Percentiles rank a stretch among this genome's conserved stretches.
Evolutionary conservation across 2,888 invertebrate species (phyloP).

Genomic region (Lacanobia oleracea): DNA sequence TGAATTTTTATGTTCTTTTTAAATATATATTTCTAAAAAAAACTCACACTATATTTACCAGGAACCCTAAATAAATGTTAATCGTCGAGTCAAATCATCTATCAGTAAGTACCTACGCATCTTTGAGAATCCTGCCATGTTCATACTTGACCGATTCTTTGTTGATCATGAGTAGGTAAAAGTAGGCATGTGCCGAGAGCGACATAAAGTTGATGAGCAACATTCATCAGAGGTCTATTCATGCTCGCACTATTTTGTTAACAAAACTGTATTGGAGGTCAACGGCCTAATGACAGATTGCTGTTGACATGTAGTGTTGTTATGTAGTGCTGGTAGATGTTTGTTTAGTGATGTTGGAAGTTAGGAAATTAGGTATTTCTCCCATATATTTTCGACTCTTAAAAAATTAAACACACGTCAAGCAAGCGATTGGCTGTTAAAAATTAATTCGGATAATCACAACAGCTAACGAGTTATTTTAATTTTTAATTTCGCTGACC

Average conservation of each 20-base stretch:
- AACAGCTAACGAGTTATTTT: background rate
- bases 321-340: background rate
- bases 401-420: background rate
- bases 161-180: conserved; percentile 42
- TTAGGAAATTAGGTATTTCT: background rate
- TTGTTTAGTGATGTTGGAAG: background rate
- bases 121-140: background rate
- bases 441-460: background rate
- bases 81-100: background rate
- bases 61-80: no score
- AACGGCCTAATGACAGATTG: conserved; percentile 43
- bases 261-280: conserved; percentile 45
- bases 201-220: conserved; percentile 51
- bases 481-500: background rate
- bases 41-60: no score
- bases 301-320: conserved; percentile 16
- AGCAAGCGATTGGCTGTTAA: background rate
- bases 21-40: no score
- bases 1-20: no score
- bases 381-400: background rate
- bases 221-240: conserved; percentile 61
- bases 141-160: conserved; percentile 26
- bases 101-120: background rate
- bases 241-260: conserved; percentile 43
- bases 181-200: conserved; percentile 32